Percentiles rank a stretch among this genome's conserved stretches.
Evolutionary conservation across 2,888 invertebrate genomes (phyloP).

Genomic region (Neuroscelio doddi): DNA sequence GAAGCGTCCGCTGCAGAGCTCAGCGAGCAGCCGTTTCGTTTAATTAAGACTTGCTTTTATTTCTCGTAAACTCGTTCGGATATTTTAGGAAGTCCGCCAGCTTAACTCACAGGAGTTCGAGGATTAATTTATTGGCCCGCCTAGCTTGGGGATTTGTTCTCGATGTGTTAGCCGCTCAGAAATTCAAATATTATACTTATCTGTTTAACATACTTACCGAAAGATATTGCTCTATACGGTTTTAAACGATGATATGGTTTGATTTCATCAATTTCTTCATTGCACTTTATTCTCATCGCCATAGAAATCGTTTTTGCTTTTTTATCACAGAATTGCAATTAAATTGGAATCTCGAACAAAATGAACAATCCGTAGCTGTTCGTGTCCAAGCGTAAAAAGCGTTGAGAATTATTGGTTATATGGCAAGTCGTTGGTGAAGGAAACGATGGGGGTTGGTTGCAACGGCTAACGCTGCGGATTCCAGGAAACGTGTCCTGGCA

Average conservation of each 20-base stretch:
- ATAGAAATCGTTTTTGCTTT: too few relatives aligned
- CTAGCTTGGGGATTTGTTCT: slow-evolving; percentile 34
- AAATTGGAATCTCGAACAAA: neutral
- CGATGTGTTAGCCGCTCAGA: neutral
- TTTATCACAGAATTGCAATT: neutral
- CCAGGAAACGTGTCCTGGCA: slow-evolving; percentile 68
- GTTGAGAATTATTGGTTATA: slow-evolving; percentile 36
- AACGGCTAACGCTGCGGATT: slow-evolving; percentile 55
- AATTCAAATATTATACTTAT: too few relatives aligned
- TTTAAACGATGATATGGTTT: too few relatives aligned
- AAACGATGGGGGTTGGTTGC: slow-evolving; percentile 51
- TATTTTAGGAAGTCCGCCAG: slow-evolving; percentile 59
- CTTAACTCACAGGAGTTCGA: slow-evolving; percentile 20
- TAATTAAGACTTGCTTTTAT: slow-evolving; percentile 66
- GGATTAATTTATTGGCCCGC: slow-evolving; percentile 56
- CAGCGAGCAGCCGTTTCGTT: slow-evolving; percentile 49
- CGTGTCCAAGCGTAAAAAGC: slow-evolving; percentile 21
- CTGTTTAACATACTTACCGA: too few relatives aligned
- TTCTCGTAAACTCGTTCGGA: slow-evolving; percentile 61
- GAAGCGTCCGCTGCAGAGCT: too few relatives aligned
- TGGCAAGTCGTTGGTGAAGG: slow-evolving; percentile 28
- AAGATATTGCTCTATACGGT: too few relatives aligned
- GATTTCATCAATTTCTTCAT: too few relatives aligned
- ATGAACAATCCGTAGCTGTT: slow-evolving; percentile 10
- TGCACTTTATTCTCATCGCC: too few relatives aligned